phyloP scores from a whole-genome alignment of 2,113 vertebrate genomes.

The Brachyhypopomus occidentalis region DNA sequence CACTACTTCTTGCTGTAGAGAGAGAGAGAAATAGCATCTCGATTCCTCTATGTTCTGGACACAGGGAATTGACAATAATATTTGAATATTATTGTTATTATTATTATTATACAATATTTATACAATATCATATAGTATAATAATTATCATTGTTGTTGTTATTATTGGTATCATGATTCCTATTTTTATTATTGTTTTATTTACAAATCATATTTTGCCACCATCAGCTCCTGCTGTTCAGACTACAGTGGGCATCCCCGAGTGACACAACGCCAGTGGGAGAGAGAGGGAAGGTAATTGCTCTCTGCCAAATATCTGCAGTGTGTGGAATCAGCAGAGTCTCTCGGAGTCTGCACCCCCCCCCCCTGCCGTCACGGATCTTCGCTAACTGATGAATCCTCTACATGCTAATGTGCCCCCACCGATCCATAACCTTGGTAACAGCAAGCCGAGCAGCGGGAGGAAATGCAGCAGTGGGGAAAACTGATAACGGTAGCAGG shows the following conservation, averaged over 20 bases:
- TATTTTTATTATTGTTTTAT: not conserved
- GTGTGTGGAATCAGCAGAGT: conserved; percentile 56
- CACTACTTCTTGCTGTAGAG: no score
- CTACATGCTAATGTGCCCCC: conserved; percentile 59
- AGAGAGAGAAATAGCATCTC: no score
- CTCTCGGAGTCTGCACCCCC: conserved; percentile 42
- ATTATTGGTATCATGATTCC: no score
- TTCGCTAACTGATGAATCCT: conserved; percentile 64
- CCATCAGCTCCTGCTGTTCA: not conserved
- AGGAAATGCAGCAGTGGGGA: conserved; percentile 33
- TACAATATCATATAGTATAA: no score
- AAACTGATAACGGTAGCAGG: conserved; percentile 60
- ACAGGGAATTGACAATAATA: no score
- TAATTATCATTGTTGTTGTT: no score
- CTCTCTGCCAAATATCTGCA: conserved; percentile 59
- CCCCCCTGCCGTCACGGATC: conserved; percentile 32
- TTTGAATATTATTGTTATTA: no score
- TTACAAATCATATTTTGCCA: not conserved
- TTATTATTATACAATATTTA: no score
- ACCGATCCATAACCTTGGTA: conserved; percentile 62
- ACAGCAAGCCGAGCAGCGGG: conserved; percentile 58
- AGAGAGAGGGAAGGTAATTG: conserved; percentile 29
- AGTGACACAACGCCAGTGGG: conserved; percentile 39
- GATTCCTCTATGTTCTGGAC: no score
- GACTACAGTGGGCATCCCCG: not conserved